These are phyloP conservation scores for Lepus europaeus DNA, from an alignment of 2,113 vertebrate genomes.

Conservation along the genomic window DNA sequence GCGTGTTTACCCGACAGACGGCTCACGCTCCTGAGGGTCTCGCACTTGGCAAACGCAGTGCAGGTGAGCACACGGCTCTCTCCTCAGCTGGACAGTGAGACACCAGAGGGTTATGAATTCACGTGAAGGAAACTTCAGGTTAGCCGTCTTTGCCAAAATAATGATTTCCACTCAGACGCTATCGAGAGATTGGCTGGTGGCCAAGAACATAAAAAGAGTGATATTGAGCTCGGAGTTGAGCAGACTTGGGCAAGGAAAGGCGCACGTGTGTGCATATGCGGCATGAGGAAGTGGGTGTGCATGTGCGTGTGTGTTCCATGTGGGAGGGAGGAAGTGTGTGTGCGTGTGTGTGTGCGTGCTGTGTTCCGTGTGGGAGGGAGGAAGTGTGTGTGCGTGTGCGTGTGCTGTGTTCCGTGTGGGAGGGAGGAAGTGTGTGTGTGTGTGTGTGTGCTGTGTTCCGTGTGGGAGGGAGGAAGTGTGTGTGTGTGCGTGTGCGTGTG, in stretches of 20 bases:
- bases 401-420: too few relatives aligned
- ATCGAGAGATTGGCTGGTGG: conserved; percentile 17
- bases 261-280: too few relatives aligned
- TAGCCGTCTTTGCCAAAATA: background rate
- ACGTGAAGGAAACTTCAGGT: conserved; percentile 19
- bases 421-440: too few relatives aligned
- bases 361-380: too few relatives aligned
- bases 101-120: background rate
- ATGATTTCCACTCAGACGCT: background rate
- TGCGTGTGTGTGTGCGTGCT: too few relatives aligned
- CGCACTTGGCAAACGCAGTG: fast-evolving
- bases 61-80: background rate
- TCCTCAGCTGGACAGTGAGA: background rate
- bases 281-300: background rate
- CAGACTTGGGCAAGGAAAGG: too few relatives aligned
- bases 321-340: too few relatives aligned
- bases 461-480: too few relatives aligned
- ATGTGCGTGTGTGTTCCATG: too few relatives aligned
- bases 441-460: too few relatives aligned
- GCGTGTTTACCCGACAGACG: fast-evolving
- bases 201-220: conserved; percentile 29
- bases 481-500: too few relatives aligned
- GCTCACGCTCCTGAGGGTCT: background rate
- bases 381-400: background rate
- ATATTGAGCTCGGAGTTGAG: background rate